These are phyloP conservation scores for Scelioninae gen. 2 DNA, from an alignment of 2,888 invertebrate genomes.

Conservation along the genomic window DNA sequence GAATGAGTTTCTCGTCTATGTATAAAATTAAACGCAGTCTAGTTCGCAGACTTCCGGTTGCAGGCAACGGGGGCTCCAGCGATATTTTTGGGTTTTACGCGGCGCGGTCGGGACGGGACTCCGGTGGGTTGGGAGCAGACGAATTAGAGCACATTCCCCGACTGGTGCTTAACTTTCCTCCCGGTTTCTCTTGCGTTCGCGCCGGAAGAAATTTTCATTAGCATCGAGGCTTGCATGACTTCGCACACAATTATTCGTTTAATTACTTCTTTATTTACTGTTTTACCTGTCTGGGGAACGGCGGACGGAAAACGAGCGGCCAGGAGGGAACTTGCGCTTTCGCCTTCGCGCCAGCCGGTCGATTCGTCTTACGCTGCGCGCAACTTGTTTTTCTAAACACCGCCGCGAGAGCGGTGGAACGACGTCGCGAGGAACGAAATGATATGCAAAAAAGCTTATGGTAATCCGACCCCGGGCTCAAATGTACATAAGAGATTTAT, in stretches of 20 bases:
- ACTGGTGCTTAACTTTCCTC: slow-evolving; percentile 56
- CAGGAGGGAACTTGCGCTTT: slow-evolving; percentile 2
- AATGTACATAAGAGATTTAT: slow-evolving; percentile 55
- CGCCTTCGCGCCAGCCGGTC: slow-evolving; percentile 16
- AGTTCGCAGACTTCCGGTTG: slow-evolving; percentile 44
- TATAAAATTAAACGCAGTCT: slow-evolving; percentile 38
- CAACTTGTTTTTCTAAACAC: slow-evolving; percentile 45
- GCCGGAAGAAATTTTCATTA: slow-evolving; percentile 63
- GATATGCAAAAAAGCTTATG: slow-evolving; percentile 55
- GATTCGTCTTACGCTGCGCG: slow-evolving; percentile 36
- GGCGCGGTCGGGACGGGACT: slow-evolving; percentile 2
- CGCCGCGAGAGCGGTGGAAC: slow-evolving; percentile 22
- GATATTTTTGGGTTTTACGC: slow-evolving; percentile 47
- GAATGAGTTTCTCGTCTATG: slow-evolving; percentile 36
- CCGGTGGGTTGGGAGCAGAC: slow-evolving; percentile 41
- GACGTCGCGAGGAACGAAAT: slow-evolving; percentile 46
- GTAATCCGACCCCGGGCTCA: slow-evolving; percentile 52
- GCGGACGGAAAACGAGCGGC: neutral
- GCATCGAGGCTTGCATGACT: slow-evolving; percentile 55
- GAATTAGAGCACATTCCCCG: slow-evolving; percentile 58
- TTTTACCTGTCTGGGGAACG: slow-evolving; percentile 39
- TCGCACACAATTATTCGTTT: slow-evolving; percentile 62
- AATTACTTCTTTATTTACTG: slow-evolving; percentile 64
- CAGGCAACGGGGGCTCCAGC: slow-evolving; percentile 20
- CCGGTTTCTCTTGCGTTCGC: slow-evolving; percentile 43